Evolutionary conservation across 2,888 invertebrate species (phyloP).

Genomic region (Ichneumon xanthorius): DNA sequence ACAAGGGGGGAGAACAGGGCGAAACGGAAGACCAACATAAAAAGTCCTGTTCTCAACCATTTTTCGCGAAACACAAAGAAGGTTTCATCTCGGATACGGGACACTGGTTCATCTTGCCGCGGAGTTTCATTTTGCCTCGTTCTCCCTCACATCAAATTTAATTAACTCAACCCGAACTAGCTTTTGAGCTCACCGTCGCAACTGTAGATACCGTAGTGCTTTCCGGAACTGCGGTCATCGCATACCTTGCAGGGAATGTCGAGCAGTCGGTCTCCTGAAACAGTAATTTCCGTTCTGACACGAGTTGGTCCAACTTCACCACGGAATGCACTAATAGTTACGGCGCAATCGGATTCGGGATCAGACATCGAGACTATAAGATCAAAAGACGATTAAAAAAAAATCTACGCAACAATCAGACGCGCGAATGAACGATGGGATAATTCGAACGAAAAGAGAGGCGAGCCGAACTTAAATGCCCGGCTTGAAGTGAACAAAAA

Average conservation of each 20-base stretch:
- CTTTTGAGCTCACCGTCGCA: conserved; percentile 93
- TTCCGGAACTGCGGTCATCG: conserved; percentile 99
- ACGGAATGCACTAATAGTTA: conserved; percentile 32
- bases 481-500: conserved; percentile 49
- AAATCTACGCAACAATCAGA: conserved; percentile 26
- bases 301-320: conserved; percentile 17
- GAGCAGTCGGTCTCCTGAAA: conserved; percentile 96
- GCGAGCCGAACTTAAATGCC: conserved; percentile 52
- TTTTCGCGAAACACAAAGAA: neutral
- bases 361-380: conserved; percentile 19
- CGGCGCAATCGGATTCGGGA: neutral
- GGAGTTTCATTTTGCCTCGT: neutral
- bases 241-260: conserved; percentile 99
- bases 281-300: conserved; percentile 13
- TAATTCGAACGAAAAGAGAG: conserved; percentile 28
- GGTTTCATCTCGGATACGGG: neutral
- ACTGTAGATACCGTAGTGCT: conserved; percentile 99
- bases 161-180: conserved; percentile 2
- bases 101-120: neutral
- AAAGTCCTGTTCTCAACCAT: neutral
- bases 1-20: neutral
- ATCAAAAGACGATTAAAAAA: conserved; percentile 15
- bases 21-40: neutral
- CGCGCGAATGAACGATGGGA: conserved; percentile 16
- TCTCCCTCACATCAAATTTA: neutral